Evolutionary conservation across 2,113 vertebrate genomes (phyloP), one percentile per base, ranked within the genome.

Genomic region (Cyanoliseus patagonus): DNA sequence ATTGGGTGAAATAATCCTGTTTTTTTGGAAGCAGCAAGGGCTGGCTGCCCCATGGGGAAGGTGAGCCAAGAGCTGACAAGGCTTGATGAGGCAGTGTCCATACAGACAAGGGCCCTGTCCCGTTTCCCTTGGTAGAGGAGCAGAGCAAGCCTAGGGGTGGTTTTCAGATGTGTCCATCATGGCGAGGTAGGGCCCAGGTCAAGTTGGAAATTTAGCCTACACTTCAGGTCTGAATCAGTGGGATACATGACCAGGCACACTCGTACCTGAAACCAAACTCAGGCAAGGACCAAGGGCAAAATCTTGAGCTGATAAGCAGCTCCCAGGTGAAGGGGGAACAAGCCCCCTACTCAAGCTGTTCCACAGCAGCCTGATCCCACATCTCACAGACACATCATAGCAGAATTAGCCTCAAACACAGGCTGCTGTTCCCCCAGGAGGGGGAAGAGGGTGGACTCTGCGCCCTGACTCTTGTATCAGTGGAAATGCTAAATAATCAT

Each of bases 101-200:
- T 4, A 3, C 13, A 35, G 49, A 41, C 9, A 74, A 81, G 13
- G 17, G 11, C 30, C 17, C 17, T 2, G 3, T 35, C 14, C 17
- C 0, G 0, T 33, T 51, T 5, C 4, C 10, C 5, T 10, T 2
- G 0, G 2, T 18, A 20, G 22, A 33, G 17, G 7, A 47, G 7
- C 23, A 81, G 30, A 62, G 23, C 20, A 42, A 9, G 19, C 19
- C 47, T 83, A 46, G 19, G 25, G 4, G 6, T 55, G 35, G 7
- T 41, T 31, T 55, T 91, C 59, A 73, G 18, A n/a, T 16, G 6
- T 39, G 30, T 67, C 46, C 8, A 3, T 63, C 28, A 6, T 33
- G 15, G 35, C 49, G 8, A 68, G 5, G 5, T 55, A 28, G 8
- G 19, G 7, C 28, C 53, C 28, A 22, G 8, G 35, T 53, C 46